Evolutionary conservation across 1,140 invertebrate genomes (phyloP), one percentile per base, ranked within the genome.

Genomic region (Brachionus koreanus): DNA sequence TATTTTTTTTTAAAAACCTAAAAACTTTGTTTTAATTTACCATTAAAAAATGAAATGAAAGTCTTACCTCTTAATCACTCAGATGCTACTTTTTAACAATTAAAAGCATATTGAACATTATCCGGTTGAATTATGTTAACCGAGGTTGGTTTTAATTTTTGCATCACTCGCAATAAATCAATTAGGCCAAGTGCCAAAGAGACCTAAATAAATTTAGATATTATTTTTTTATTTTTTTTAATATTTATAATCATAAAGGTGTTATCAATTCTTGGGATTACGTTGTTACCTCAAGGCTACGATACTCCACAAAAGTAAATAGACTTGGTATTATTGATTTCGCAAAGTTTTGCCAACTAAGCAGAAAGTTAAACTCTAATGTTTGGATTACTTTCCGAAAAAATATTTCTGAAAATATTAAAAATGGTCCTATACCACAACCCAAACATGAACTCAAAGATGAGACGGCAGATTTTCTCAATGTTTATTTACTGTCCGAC

Each of bases 161-260:
- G 92, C 10, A 93, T 90, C 43, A 92, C 92, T 82, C 92, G 92
- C 4, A 91, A 87, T 92, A 97, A 94, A 0, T 90, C 83, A 52
- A 95, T 94, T 85, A 93, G 96, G 5, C 95, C 94, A 1, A 95
- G 88, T 88, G 97, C 95, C 82, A n/a, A n/a, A n/a, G n/a, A n/a
- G n/a, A n/a, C n/a, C n/a, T n/a, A n/a, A n/a, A n/a, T n/a, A n/a
- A n/a, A n/a, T n/a, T n/a, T n/a, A n/a, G n/a, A n/a, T n/a, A n/a
- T n/a, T n/a, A n/a, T n/a, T n/a, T n/a, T n/a, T n/a, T n/a, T n/a
- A n/a, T n/a, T n/a, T n/a, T n/a, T n/a, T n/a, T n/a, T n/a, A n/a
- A n/a, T n/a, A n/a, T n/a, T n/a, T n/a, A n/a, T n/a, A n/a, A 96
- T 92, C 95, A 97, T 83, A 96, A 92, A 6, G 94, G 94, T 33